These are phyloP conservation scores for Thalassophryne amazonica DNA, from an alignment of 2,797 vertebrate species.

Conservation along the genomic window DNA sequence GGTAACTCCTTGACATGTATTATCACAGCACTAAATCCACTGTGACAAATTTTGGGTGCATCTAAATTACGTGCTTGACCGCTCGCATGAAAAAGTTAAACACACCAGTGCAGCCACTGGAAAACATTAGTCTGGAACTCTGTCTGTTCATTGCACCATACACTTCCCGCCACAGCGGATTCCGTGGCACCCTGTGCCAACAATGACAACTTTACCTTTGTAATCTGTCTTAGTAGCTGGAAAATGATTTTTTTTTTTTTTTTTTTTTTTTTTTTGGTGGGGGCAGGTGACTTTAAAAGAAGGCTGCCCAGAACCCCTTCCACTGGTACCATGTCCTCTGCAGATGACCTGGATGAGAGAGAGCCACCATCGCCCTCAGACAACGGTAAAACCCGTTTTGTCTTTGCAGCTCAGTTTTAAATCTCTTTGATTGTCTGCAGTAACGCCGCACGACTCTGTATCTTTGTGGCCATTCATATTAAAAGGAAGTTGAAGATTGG, in stretches of 20 bases:
- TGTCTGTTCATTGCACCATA: too few relatives aligned
- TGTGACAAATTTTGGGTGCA: too few relatives aligned
- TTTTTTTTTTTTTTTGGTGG: background rate
- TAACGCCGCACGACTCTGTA: background rate
- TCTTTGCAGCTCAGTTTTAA: background rate
- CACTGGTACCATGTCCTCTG: constrained; percentile 98
- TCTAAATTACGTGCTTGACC: too few relatives aligned
- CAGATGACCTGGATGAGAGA: constrained; percentile 95
- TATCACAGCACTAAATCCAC: too few relatives aligned
- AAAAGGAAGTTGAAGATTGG: background rate
- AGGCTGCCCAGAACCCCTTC: constrained; percentile 94
- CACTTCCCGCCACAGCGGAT: too few relatives aligned
- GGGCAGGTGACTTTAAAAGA: constrained; percentile 92
- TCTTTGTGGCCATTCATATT: constrained; percentile 10
- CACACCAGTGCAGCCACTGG: too few relatives aligned
- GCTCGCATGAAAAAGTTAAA: too few relatives aligned
- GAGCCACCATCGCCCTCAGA: constrained; percentile 92
- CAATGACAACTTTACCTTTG: background rate
- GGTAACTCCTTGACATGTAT: too few relatives aligned
- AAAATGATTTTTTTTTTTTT: background rate
- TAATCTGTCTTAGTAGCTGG: background rate
- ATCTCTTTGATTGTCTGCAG: constrained; percentile 7
- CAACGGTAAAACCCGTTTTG: constrained; percentile 78
- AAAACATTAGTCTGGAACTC: too few relatives aligned
- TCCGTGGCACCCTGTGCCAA: too few relatives aligned